Evolutionary conservation across 2,797 vertebrate species (phyloP).

Genomic region (Gymnopithys bicolor): DNA sequence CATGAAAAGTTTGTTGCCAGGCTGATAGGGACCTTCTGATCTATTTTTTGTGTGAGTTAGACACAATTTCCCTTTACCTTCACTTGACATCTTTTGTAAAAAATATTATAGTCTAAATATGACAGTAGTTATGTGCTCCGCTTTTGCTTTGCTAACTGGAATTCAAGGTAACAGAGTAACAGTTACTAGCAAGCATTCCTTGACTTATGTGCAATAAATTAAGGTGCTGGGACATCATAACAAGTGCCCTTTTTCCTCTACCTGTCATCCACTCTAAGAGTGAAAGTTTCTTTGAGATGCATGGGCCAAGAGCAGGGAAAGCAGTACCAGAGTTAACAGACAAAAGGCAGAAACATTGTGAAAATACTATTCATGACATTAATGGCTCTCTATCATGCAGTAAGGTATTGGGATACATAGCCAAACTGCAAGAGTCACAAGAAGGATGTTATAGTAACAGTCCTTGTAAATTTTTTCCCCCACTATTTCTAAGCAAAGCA

Average conservation of each 20-base stretch:
- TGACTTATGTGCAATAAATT: neutral
- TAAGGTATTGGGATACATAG: neutral
- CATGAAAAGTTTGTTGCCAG: neutral
- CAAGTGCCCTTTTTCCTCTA: neutral
- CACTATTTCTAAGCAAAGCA: neutral
- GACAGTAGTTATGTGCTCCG: neutral
- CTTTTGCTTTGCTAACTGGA: neutral
- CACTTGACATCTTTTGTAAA: neutral
- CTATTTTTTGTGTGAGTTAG: neutral
- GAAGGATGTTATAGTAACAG: neutral
- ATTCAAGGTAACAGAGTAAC: neutral
- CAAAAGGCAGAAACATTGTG: neutral
- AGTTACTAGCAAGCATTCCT: neutral
- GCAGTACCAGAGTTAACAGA: neutral
- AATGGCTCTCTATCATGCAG: neutral
- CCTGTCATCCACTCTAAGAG: neutral
- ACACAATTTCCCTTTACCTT: neutral
- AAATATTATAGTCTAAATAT: neutral
- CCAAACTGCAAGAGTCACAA: neutral
- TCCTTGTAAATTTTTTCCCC: neutral
- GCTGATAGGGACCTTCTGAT: neutral
- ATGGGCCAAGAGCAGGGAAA: neutral
- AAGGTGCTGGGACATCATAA: neutral
- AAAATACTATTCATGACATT: neutral
- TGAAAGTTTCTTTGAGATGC: neutral